phyloP scores from a whole-genome alignment of 2,888 invertebrate genomes.

The Thyatira batis region DNA sequence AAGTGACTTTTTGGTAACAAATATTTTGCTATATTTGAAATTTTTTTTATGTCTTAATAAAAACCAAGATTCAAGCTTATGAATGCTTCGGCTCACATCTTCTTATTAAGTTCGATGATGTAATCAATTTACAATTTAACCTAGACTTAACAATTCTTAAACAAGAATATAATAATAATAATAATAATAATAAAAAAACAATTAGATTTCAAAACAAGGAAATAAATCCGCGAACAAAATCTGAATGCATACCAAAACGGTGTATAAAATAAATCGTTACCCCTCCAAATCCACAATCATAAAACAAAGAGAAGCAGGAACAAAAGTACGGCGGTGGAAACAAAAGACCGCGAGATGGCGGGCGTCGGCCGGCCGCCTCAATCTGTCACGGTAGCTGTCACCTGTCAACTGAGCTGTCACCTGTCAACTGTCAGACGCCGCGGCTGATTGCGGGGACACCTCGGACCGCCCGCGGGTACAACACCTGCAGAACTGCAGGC shows the following conservation, averaged over 20 bases:
- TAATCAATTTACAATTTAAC: too few species aligned
- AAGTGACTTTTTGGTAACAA: too few species aligned
- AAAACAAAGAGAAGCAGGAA: conserved; percentile 47
- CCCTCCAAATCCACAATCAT: background rate
- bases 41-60: too few species aligned
- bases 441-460: conserved; percentile 53
- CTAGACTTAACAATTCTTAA: too few species aligned
- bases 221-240: too few species aligned
- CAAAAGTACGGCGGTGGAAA: conserved; percentile 37
- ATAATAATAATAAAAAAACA: too few species aligned
- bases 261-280: background rate
- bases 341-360: conserved; percentile 31
- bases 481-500: conserved; percentile 36
- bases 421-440: conserved; percentile 59
- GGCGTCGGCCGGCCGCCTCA: conserved; percentile 61
- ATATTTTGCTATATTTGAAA: too few species aligned
- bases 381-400: conserved; percentile 71
- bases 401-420: conserved; percentile 46
- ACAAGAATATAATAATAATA: too few species aligned
- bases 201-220: background rate
- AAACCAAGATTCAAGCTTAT: too few species aligned
- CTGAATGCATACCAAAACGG: too few species aligned
- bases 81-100: too few species aligned
- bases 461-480: conserved; percentile 39
- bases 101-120: too few species aligned